Base-by-base conservation (phyloP, 2,797 vertebrate genomes). In the Apodemus agrarius region DNA sequence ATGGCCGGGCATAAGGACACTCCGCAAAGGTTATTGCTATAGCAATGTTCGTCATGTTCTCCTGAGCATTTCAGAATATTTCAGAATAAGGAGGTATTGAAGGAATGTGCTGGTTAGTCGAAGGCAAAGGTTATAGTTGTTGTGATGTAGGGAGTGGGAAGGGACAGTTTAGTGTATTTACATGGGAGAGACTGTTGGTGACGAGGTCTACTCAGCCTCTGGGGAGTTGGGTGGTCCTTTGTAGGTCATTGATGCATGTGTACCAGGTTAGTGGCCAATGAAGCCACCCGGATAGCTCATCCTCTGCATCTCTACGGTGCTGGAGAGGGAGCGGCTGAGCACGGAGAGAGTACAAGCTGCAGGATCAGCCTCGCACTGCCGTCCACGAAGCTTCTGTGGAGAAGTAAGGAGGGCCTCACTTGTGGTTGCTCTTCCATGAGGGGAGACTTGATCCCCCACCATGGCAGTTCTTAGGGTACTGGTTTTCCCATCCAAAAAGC, bases 21-120 rank as follows among this genome's bases (percentile, higher is more conserved):
- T 78, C 57, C 89, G 40, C 57, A 83, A 75, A 1, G 49, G 74
- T 79, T 94, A 90, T 93, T 89, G 82, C 37, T 49, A 19, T 57
- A 75, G 67, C 11, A 79, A 26, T 90, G 89, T 81, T 54, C 72
- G 26, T 90, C 40, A n/a, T 54, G 22, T 31, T 69, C 93, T 31
- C 79, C 24, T 37, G 93, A 37, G 75, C 59, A 46, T 78, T 93
- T 29, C 19, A n/a, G 76, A 93, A 82, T 90, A 89, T 79, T 89
- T 95, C 40, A 75, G 82, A 89, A 54, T 94, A 75, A 79, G n/a
- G n/a, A 67, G 78, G 54, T 91, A 57, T 63, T 79, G 37, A 93
- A 88, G 57, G 87, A 83, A 72, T 91, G 31, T 91, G 17, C 61
- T 91, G 54, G 67, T 43, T 91, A 83, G 57, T 85, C 65, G 72